These are phyloP conservation scores for Lacerta agilis DNA, from an alignment of 2,797 vertebrate species.

Conservation along the genomic window DNA sequence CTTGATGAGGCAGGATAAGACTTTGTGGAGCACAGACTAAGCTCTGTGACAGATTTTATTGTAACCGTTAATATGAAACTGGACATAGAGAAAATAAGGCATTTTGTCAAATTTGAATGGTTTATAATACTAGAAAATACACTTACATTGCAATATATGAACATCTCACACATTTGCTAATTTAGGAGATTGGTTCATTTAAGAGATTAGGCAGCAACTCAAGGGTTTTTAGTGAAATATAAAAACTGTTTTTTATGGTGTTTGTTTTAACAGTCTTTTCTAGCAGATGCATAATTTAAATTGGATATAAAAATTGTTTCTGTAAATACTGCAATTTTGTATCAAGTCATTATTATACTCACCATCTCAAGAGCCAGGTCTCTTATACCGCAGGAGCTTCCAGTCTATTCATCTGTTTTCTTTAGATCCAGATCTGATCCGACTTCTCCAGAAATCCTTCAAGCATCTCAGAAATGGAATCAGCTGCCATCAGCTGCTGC, in stretches of 20 bases:
- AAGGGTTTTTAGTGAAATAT: neutral
- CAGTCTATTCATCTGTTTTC: neutral
- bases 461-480: neutral
- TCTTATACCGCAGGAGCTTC: neutral
- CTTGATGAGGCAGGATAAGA: neutral
- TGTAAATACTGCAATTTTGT: neutral
- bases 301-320: neutral
- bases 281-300: neutral
- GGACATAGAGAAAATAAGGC: neutral
- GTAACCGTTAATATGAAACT: neutral
- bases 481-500: no score
- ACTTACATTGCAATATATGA: neutral
- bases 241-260: neutral
- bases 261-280: neutral
- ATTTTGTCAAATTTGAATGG: neutral
- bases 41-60: neutral
- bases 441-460: neutral
- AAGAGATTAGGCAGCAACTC: slow-evolving; percentile 1
- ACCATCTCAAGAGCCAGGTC: neutral
- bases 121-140: neutral
- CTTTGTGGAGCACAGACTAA: neutral
- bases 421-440: no score
- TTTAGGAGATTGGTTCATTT: neutral
- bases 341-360: neutral
- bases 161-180: neutral